Evolutionary conservation across 2,797 vertebrate genomes (phyloP), one percentile per base, ranked within the genome.

Genomic region (Gila robusta): DNA sequence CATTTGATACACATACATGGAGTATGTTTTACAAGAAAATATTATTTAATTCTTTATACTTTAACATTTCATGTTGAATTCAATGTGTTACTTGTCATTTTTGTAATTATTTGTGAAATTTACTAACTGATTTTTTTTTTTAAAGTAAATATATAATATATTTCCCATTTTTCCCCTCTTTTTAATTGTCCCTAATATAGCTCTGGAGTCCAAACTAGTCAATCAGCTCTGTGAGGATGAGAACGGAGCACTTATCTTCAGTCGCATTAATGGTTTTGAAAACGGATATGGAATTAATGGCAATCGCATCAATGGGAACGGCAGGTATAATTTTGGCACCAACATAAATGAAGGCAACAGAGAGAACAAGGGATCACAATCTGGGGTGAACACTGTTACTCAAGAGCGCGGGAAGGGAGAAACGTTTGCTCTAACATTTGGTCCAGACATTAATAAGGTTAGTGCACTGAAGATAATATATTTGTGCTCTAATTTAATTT

Each of bases 161-260:
- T 64, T 14, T 64, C 21, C 11, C 11, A 16, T 64, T 64, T 64
- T 73, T 8, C 37, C 28, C 37, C 49, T 71, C 2, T 37, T 67
- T 59, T 67, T 17, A 44, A 49, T 49, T 69, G 10, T 12, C 41
- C 12, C 10, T 80, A 8, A 81, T 52, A 28, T 86, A 98, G 97
- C 96, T 91, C 93, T 98, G 91, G 97, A 98, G 87, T 97, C 95
- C 84, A 97, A 97, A 94, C 89, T 98, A 87, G 97, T 98, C 69
- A 98, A 96, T 88, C 96, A 97, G 86, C 97, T 98, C 92, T 98
- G 97, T 76, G 96, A 98, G 93, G 97, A 98, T 74, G 97, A 97
- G 93, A 96, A 96, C 1, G 96, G 96, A 71, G 95, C 93, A 19
- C 91, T 95, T 90, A 94, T 96, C 81, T 96, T 95, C 72, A 97